Evolutionary conservation across 2,113 vertebrate species (phyloP), one percentile per base, ranked within the genome.

Genomic region (Carassius auratus): DNA sequence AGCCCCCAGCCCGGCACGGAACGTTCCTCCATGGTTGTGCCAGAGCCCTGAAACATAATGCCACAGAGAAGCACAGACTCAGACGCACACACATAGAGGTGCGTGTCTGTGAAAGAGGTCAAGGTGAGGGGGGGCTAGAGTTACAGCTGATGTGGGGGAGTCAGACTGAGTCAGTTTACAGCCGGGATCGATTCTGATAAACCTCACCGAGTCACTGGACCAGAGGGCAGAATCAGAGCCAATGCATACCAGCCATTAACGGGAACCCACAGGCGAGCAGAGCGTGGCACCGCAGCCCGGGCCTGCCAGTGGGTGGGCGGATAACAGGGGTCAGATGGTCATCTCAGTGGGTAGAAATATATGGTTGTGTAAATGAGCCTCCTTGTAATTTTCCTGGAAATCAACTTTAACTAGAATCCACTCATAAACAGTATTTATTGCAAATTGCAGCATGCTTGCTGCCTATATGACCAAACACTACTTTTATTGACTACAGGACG

Each of bases 331-430:
- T 86, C 84, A 90, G 61, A 79, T 61, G 48, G 77, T 69, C 81
- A 85, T 76, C 78, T 50, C 50, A 66, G 78, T 74, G 64, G 79
- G 75, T 42, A 83, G 86, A 82, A 89, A 59, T 86, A 61, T 69
- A 81, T 55, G 83, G 52, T 85, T 89, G 81, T 78, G 59, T 77
- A 79, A 88, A 77, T 9, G 64, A 71, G 64, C 62, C 66, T 45
- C 86, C 61, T 76, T 87, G 86, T 87, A 87, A 86, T 83, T 90
- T 89, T 86, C 87, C 85, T 84, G 87, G 86, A 91, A 87, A 86
- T 84, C 84, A 78, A 71, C 84, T 86, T 87, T 76, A 86, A 77
- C 84, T 89, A 84, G 87, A 86, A 85, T 73, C 68, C 50, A 68
- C 81, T 57, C 81, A 73, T 83, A 83, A 71, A 83, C 48, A 38